Conservation (phyloP, 2,888 invertebrate genomes). For the Leptinotarsa juncta region DNA sequence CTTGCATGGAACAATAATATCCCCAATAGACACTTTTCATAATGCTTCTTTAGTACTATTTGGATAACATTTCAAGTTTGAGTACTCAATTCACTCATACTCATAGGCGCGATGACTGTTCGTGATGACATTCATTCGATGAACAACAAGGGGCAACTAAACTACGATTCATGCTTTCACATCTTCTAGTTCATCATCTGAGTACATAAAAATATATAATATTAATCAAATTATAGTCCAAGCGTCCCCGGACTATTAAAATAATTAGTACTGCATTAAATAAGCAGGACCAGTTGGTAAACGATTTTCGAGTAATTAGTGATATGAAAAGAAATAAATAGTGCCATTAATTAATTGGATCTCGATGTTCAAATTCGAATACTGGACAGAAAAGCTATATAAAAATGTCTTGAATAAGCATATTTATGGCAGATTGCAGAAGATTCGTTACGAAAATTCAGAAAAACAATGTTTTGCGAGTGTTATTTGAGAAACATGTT, state of each 20-base stretch:
- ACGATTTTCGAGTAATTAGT: conserved; percentile 28
- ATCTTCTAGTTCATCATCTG: too few relatives aligned
- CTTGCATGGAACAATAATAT: too few relatives aligned
- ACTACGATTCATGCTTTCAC: too few relatives aligned
- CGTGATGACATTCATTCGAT: too few relatives aligned
- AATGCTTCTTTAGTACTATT: too few relatives aligned
- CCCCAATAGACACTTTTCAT: too few relatives aligned
- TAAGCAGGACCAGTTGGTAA: conserved; percentile 34
- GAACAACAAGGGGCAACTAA: too few relatives aligned
- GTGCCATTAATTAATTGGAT: conserved; percentile 30
- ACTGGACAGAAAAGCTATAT: conserved; percentile 13
- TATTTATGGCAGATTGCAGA: conserved; percentile 1
- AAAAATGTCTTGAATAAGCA: conserved; percentile 1
- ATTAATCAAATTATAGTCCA: neutral
- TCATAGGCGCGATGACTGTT: too few relatives aligned
- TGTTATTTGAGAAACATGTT: neutral
- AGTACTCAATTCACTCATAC: too few relatives aligned
- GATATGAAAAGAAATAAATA: conserved; percentile 27
- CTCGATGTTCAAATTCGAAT: conserved; percentile 20
- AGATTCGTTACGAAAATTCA: neutral
- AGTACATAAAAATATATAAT: neutral
- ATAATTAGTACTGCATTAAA: conserved; percentile 15
- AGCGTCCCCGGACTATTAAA: conserved; percentile 11
- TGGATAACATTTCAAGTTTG: too few relatives aligned
- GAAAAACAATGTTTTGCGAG: neutral